These are phyloP conservation scores for Varanus komodoensis DNA, from an alignment of 2,113 vertebrate genomes.

Conservation along the genomic window DNA sequence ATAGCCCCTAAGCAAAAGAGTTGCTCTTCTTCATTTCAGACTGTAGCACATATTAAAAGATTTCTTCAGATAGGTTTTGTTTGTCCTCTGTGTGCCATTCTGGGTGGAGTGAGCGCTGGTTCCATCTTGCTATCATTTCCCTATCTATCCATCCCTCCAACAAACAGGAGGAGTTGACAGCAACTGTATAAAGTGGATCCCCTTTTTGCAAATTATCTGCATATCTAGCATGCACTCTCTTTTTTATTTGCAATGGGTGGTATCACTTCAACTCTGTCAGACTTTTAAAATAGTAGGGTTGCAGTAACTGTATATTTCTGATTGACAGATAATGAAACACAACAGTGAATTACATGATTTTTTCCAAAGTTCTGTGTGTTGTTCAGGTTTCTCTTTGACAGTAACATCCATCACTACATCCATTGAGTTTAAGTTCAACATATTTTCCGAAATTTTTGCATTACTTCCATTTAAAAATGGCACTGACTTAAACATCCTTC, in stretches of 20 bases:
- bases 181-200: background rate
- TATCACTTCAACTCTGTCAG: background rate
- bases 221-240: background rate
- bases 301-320: conserved; percentile 40
- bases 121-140: too few species aligned
- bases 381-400: conserved; percentile 47
- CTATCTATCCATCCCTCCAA: background rate
- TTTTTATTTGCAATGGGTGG: conserved; percentile 18
- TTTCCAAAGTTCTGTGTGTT: conserved; percentile 30
- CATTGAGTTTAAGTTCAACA: conserved; percentile 38
- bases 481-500: conserved; percentile 23
- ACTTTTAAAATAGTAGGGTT: conserved; percentile 32
- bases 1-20: conserved; percentile 4
- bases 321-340: conserved; percentile 46
- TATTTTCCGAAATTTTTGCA: conserved; percentile 40
- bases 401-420: conserved; percentile 27
- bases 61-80: conserved; percentile 29
- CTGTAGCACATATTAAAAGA: background rate
- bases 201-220: background rate
- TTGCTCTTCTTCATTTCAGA: conserved; percentile 17
- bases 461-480: conserved; percentile 28
- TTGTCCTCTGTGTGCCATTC: background rate
- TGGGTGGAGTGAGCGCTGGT: background rate
- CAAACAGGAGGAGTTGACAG: background rate
- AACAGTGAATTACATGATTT: conserved; percentile 43